A percentile compares a stretch with the other conserved stretches of the same genome.
Conservation (phyloP, 2,797 vertebrate species). For the Xenentodon cancila region DNA sequence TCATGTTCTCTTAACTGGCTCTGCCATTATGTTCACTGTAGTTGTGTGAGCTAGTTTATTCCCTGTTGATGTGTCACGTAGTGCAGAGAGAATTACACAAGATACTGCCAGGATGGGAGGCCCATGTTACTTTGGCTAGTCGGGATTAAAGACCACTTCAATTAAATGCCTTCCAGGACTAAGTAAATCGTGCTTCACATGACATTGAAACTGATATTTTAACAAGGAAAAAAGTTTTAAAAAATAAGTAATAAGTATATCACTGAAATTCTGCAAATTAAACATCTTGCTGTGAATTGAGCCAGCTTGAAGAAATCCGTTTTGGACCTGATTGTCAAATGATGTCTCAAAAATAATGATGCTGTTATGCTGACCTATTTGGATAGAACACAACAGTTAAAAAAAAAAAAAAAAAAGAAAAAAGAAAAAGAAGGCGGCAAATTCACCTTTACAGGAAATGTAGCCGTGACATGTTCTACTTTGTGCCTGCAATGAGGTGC, state of each 20-base stretch:
- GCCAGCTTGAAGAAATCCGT: neutral
- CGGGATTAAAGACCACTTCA: no score
- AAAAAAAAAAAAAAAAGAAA: neutral
- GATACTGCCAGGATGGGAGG: no score
- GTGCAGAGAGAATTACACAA: no score
- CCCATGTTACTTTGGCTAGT: no score
- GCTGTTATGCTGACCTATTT: neutral
- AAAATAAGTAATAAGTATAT: no score
- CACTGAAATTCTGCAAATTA: no score
- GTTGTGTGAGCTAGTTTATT: neutral
- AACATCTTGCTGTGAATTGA: neutral
- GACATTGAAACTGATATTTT: no score
- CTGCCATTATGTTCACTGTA: conserved; percentile 29
- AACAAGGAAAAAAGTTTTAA: no score
- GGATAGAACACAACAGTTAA: conserved; percentile 17
- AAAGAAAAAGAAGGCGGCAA: neutral
- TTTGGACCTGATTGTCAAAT: neutral
- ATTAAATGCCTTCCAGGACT: no score
- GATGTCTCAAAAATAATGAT: neutral
- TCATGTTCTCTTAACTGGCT: neutral
- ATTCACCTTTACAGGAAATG: conserved; percentile 31
- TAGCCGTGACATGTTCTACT: neutral
- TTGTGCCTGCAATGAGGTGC: neutral
- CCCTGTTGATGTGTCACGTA: no score
- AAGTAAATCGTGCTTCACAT: no score